Percentiles rank a stretch among this genome's conserved stretches.
These are phyloP conservation scores for Anableps anableps DNA, from an alignment of 2,797 vertebrate species.

Conservation along the genomic window DNA sequence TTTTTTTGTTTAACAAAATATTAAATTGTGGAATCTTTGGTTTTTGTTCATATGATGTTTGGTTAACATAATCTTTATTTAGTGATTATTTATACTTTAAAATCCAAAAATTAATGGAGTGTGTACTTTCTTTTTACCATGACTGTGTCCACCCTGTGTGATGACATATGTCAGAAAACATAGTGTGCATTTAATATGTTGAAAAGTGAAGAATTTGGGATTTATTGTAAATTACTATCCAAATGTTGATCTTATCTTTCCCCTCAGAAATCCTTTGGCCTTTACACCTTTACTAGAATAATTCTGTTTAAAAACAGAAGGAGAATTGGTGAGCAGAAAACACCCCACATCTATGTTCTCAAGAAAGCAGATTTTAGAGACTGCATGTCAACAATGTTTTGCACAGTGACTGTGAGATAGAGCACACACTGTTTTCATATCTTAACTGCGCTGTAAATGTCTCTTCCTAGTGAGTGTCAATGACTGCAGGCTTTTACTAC, in stretches of 20 bases:
- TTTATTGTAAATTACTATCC: not conserved
- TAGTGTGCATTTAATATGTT: not conserved
- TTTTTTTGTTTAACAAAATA: too few relatives aligned
- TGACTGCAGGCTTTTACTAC: conserved; percentile 43
- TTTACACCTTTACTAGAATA: not conserved
- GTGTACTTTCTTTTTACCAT: too few relatives aligned
- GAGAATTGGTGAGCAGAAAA: not conserved
- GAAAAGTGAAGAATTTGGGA: not conserved
- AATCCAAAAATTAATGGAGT: too few relatives aligned
- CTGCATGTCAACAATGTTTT: conserved; percentile 26
- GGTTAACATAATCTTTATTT: too few relatives aligned
- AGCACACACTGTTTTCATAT: conserved; percentile 30
- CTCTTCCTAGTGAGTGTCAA: conserved; percentile 16
- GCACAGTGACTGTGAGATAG: conserved; percentile 28
- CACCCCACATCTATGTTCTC: conserved; percentile 4
- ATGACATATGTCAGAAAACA: too few relatives aligned
- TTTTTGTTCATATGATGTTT: too few relatives aligned
- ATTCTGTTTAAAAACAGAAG: not conserved
- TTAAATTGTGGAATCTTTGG: too few relatives aligned
- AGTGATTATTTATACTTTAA: too few relatives aligned
- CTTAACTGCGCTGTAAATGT: conserved; percentile 24
- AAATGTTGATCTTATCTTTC: not conserved
- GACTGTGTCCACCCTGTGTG: too few relatives aligned
- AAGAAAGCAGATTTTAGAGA: conserved; percentile 30
- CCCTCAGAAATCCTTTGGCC: not conserved